Base-by-base conservation (phyloP, 2,797 vertebrate genomes). In the Calcarius lapponicus region DNA sequence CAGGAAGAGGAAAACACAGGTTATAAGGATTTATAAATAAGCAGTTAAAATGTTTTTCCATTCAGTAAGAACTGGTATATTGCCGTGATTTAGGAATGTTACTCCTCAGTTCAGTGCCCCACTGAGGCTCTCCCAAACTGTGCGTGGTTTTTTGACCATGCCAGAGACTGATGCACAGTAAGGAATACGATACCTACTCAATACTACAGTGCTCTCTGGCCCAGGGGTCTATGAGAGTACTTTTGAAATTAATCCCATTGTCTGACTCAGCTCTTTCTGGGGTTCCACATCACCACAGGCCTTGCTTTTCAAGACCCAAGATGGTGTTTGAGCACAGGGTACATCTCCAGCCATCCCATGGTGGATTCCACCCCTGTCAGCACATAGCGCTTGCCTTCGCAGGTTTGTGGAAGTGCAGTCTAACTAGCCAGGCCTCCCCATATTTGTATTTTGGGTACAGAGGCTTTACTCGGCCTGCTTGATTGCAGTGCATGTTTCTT, bases 101-200 rank as follows among this genome's bases (percentile, higher is more conserved):
- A 42, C 16, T 62, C 34, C 25, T 22, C 48, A 24, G 18, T 69
- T 81, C 70, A 42, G 42, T 32, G 18, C 26, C 32, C 34, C 10
- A 48, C 22, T 0, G 0, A 69, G 32, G 28, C 24, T 48, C 21
- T 75, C 18, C 26, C 21, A 28, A 54, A 54, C 6, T 4, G 1
- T n/a, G 8, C 0, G 0, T 34, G 12, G 28, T 32, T 85, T 43
- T 43, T 75, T 51, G 40, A 75, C 11, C 34, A 26, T 26, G 10
- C 32, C 62, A 60, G 62, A 67, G 32, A 47, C 15, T n/a, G 38
- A 21, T 60, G 38, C 32, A 28, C 22, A 4, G 22, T 43, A 38
- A 67, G 32, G n/a, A 60, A 13, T 28, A 45, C 36, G 18, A 36
- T 50, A 25, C 60, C 12, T 42, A 16, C 45, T 51, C 36, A 43